These are phyloP conservation scores for Cephus cinctus DNA, from an alignment of 1,140 invertebrate species.

Conservation along the genomic window DNA sequence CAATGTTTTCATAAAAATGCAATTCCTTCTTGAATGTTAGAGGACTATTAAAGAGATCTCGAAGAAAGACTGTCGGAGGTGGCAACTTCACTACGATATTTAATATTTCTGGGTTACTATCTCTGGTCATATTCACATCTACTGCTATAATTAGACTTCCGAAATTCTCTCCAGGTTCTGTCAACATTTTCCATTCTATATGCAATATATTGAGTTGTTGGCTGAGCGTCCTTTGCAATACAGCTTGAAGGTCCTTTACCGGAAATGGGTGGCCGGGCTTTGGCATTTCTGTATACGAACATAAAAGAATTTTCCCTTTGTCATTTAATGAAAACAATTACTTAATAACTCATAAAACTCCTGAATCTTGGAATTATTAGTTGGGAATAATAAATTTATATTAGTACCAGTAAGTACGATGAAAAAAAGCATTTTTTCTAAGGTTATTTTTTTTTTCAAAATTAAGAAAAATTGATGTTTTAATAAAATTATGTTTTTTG, in stretches of 20 bases:
- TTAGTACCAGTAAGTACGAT: too few relatives aligned
- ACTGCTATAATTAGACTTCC: constrained; percentile 60
- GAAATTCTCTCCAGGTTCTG: constrained; percentile 63
- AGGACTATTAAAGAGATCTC: constrained; percentile 60
- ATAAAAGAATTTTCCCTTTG: too few relatives aligned
- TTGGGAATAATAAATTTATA: too few relatives aligned
- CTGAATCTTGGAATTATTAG: too few relatives aligned
- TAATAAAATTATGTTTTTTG: too few relatives aligned
- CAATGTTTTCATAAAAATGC: constrained; percentile 56
- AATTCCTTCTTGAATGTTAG: constrained; percentile 62
- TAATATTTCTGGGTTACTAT: constrained; percentile 37
- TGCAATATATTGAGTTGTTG: constrained; percentile 27
- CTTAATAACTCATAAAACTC: too few relatives aligned
- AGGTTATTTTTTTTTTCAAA: too few relatives aligned
- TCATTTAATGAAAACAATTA: too few relatives aligned
- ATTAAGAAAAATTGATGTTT: too few relatives aligned
- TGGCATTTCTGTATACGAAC: constrained; percentile 40
- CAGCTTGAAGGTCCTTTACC: constrained; percentile 32
- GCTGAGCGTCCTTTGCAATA: constrained; percentile 33
- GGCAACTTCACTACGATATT: constrained; percentile 61
- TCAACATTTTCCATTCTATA: constrained; percentile 48
- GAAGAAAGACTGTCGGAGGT: constrained; percentile 56
- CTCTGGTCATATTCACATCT: constrained; percentile 29
- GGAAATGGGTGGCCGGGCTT: constrained; percentile 27
- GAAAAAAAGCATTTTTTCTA: too few relatives aligned